Evolutionary conservation across 2,888 invertebrate genomes (phyloP).

Genomic region (Euclidia mi): DNA sequence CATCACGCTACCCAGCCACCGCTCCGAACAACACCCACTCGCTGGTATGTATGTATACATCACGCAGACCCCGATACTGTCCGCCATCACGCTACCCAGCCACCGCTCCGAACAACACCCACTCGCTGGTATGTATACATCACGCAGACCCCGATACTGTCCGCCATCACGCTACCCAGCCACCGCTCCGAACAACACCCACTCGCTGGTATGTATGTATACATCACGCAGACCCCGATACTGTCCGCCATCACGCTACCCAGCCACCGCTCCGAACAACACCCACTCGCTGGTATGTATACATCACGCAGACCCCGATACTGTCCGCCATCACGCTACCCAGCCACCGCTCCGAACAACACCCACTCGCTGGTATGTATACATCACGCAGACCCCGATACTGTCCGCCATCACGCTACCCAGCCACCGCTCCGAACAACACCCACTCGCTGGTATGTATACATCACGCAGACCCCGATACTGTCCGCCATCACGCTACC

Average conservation of each 20-base stretch:
- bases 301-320: constrained; percentile 1
- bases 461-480: constrained; percentile 2
- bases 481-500: constrained; percentile 54
- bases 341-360: constrained; percentile 18
- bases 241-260: no score
- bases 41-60: constrained; percentile 43
- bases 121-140: no score
- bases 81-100: no score
- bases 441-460: no score
- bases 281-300: no score
- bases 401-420: no score
- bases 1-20: constrained; percentile 69
- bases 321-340: constrained; percentile 54
- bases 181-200: constrained; percentile 18
- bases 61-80: neutral
- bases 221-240: neutral
- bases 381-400: neutral
- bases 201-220: neutral
- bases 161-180: constrained; percentile 49
- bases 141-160: constrained; percentile 23
- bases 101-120: no score
- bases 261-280: no score
- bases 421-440: no score
- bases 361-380: constrained; percentile 1
- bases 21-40: constrained; percentile 43